These are phyloP conservation scores for Philopotamus ludificatus DNA, from an alignment of 1,140 invertebrate genomes.

Conservation along the genomic window DNA sequence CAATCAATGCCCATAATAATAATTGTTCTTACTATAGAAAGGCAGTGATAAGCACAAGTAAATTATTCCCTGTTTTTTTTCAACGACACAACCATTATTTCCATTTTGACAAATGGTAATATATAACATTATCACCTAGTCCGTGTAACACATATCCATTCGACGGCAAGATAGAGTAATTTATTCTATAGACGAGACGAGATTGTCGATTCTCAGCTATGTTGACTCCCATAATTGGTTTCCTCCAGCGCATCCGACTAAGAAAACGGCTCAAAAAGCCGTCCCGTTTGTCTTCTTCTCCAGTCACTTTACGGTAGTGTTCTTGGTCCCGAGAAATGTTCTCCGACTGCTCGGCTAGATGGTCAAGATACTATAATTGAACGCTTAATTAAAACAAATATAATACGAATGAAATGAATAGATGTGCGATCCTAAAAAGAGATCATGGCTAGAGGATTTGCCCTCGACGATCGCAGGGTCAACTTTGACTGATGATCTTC, in stretches of 20 bases:
- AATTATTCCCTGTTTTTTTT: too few relatives aligned
- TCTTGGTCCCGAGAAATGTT: slow-evolving; percentile 7
- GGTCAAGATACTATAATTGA: too few relatives aligned
- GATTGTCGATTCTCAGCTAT: slow-evolving; percentile 5
- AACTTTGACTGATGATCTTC: too few relatives aligned
- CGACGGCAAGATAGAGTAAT: slow-evolving; percentile 12
- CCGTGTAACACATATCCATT: slow-evolving; percentile 1
- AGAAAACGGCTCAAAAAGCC: slow-evolving; percentile 23
- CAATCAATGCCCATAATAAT: too few relatives aligned
- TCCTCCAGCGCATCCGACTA: neutral
- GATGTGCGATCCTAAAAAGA: too few relatives aligned
- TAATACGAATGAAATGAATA: too few relatives aligned
- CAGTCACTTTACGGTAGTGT: slow-evolving; percentile 15
- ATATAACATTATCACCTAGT: slow-evolving; percentile 1
- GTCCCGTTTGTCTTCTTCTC: slow-evolving; percentile 2
- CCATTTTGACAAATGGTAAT: slow-evolving; percentile 9
- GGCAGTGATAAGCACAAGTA: too few relatives aligned
- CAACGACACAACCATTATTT: neutral
- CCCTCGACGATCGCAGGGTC: too few relatives aligned
- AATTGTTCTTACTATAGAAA: too few relatives aligned
- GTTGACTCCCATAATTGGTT: slow-evolving; percentile 20
- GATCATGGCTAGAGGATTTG: too few relatives aligned
- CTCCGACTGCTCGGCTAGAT: too few relatives aligned
- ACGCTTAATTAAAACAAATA: too few relatives aligned
- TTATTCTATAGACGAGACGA: slow-evolving; percentile 23